Base-by-base conservation (phyloP, 2,113 vertebrate genomes). In the Zosterops hypoxanthus region DNA sequence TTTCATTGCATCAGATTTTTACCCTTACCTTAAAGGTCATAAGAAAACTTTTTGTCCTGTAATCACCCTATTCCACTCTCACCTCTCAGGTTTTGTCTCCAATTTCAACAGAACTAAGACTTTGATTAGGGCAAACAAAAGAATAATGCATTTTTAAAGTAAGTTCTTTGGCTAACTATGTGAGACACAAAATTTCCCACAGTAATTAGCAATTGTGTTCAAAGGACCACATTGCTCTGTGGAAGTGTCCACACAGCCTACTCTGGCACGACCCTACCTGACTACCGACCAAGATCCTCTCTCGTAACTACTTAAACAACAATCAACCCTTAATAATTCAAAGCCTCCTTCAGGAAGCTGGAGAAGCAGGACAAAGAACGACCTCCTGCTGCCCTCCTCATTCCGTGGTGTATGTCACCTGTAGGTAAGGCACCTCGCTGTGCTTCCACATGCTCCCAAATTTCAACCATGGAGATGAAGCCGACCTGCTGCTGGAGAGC, bases 121-220 rank as follows among this genome's bases (percentile, higher is more conserved):
- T 82, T 41, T 63, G n/a, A 94, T 66, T 88, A 80, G 29, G 21
- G 46, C 59, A 92, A 95, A 88, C 64, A 94, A 93, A 93, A 88
- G 66, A 82, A 59, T 42, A 82, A 73, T 12, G 33, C 60, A 64
- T 28, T 61, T 90, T 78, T 52, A 57, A 93, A 93, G 20, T 29
- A 47, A 71, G 42, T 76, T 77, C 25, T 77, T 79, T 52, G 55
- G 50, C 39, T 82, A 71, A 64, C 56, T 42, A 34, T n/a, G 17
- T 2, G 24, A 70, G 28, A 87, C 2, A 46, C 22, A 61, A 18
- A 6, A 86, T 47, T 90, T 94, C 85, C 75, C 88, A 69, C 63
- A 69, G 42, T 56, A 94, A 57, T 68, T 79, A 44, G 46, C 60
- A 79, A 36, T 52, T 82, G 42, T 59, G 31, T 77, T 88, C 36